Conservation (phyloP, 2,797 vertebrate species). For the Rallus crepitans region DNA sequence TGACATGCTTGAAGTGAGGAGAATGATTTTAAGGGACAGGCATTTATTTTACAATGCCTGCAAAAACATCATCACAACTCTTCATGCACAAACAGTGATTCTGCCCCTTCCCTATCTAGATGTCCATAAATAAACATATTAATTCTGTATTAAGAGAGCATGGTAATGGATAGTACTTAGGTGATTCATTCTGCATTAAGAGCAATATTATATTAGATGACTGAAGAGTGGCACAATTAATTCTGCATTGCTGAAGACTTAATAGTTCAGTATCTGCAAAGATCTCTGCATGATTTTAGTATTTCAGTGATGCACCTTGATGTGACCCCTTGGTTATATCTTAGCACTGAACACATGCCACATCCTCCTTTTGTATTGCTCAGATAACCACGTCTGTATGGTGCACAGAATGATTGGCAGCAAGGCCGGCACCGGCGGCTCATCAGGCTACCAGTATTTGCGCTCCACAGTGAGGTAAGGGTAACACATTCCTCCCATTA, state of each 20-base stretch:
- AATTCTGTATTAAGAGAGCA: background rate
- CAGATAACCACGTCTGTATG: conserved; percentile 98
- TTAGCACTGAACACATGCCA: background rate
- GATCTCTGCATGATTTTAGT: background rate
- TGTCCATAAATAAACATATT: background rate
- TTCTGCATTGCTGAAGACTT: background rate
- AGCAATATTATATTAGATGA: background rate
- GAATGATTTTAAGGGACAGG: background rate
- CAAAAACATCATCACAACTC: background rate
- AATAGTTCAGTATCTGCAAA: background rate
- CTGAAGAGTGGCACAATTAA: background rate
- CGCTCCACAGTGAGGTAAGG: conserved; percentile 95
- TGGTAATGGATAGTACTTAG: background rate
- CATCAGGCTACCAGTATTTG: conserved; percentile 96
- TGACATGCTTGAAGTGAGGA: background rate
- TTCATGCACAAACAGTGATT: background rate
- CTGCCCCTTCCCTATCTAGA: background rate
- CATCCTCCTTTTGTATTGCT: background rate
- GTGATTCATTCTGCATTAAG: background rate
- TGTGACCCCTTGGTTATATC: background rate
- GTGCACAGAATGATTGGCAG: conserved; percentile 98
- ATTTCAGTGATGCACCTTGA: background rate
- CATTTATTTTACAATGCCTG: background rate
- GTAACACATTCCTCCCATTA: fast-evolving
- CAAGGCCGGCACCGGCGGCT: conserved; percentile 94